These are phyloP conservation scores for Brachirus orientalis DNA, from an alignment of 2,113 vertebrate genomes.

Conservation along the genomic window DNA sequence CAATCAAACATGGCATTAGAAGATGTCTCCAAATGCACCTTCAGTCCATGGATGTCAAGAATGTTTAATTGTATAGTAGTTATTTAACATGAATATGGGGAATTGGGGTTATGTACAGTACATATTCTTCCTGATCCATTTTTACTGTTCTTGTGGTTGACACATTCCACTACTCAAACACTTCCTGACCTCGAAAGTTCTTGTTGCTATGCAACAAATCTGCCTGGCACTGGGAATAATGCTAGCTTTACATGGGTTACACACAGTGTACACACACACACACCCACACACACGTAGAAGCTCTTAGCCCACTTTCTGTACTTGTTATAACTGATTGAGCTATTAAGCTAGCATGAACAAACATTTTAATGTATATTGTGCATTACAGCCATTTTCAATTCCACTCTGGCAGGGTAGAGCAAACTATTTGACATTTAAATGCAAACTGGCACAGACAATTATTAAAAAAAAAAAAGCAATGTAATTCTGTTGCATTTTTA, in stretches of 20 bases:
- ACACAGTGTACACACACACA: conserved; percentile 27
- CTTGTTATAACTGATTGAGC: conserved; percentile 46
- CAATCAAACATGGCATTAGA: not conserved
- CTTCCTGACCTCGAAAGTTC: conserved; percentile 74
- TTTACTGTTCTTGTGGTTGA: conserved; percentile 61
- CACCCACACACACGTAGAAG: conserved; percentile 22
- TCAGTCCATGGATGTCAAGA: not conserved
- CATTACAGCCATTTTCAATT: conserved; percentile 22
- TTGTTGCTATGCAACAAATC: conserved; percentile 81
- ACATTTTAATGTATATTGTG: conserved; percentile 45
- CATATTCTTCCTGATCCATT: conserved; percentile 47
- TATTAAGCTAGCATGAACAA: conserved; percentile 42
- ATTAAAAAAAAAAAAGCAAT: too few relatives aligned
- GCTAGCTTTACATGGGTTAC: conserved; percentile 62
- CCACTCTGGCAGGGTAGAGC: conserved; percentile 2
- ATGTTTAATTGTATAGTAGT: not conserved
- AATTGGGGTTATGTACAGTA: conserved; percentile 18
- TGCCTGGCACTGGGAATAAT: conserved; percentile 72
- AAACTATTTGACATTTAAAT: not conserved
- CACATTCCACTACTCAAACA: conserved; percentile 74
- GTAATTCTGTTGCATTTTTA: too few relatives aligned
- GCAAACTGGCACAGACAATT: not conserved
- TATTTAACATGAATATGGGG: not conserved
- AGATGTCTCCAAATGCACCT: not conserved
- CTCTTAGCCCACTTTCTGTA: conserved; percentile 57